Evolutionary conservation across 2,797 vertebrate species (phyloP).

Genomic region (Rhynchonycteris naso): DNA sequence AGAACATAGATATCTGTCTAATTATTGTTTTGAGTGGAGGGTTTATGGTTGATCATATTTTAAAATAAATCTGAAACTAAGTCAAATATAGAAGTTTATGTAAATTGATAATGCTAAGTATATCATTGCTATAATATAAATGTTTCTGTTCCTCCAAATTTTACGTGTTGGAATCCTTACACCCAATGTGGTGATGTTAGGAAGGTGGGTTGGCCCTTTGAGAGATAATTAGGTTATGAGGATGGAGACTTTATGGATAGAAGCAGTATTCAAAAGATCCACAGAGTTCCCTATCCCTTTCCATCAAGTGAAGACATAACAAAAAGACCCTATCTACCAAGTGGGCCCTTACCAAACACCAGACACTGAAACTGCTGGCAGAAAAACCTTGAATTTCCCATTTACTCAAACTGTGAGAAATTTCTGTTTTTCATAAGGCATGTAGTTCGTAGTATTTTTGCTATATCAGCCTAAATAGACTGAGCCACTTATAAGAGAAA

Average conservation of each 20-base stretch:
- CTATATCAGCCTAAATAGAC: neutral
- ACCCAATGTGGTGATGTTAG: neutral
- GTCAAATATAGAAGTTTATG: neutral
- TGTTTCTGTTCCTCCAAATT: neutral
- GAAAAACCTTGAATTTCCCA: neutral
- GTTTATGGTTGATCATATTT: neutral
- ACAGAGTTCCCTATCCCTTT: neutral
- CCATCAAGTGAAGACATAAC: neutral
- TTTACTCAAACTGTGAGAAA: neutral
- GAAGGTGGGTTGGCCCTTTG: neutral
- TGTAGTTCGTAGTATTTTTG: neutral
- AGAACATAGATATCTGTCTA: neutral
- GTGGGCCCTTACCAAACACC: neutral
- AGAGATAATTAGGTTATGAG: neutral
- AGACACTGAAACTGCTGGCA: neutral
- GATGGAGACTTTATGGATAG: neutral
- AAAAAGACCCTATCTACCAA: neutral
- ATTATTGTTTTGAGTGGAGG: neutral
- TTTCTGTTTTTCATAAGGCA: neutral
- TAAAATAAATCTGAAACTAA: neutral
- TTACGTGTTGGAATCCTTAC: neutral
- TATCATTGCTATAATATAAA: neutral
- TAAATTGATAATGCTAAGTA: neutral
- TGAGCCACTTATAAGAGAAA: neutral
- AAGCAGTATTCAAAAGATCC: neutral